phyloP scores from a whole-genome alignment of 2,797 vertebrate species.

The Dendrocincla tyrannina region DNA sequence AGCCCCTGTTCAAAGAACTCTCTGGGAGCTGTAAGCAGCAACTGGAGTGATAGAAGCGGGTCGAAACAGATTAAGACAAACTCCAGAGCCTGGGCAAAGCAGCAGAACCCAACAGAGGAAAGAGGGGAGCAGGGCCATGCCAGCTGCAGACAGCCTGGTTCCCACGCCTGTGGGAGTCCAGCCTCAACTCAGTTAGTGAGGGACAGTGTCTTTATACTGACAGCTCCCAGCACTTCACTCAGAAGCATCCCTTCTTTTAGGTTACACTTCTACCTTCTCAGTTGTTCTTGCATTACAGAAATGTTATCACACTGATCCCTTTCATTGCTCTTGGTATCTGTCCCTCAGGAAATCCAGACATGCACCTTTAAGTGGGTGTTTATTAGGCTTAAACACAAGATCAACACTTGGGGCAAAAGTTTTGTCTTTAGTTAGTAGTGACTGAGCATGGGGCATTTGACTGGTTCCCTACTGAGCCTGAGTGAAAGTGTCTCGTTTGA shows the following conservation, averaged over 20 bases:
- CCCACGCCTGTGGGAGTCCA: accelerated
- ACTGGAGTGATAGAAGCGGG: background rate
- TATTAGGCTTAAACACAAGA: background rate
- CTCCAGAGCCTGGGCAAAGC: background rate
- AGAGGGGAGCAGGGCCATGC: background rate
- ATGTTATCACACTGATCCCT: background rate
- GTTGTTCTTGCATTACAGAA: background rate
- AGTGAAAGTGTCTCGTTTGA: background rate
- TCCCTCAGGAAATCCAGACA: background rate
- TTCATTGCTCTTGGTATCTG: background rate
- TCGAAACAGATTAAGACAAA: background rate
- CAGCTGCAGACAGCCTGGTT: background rate
- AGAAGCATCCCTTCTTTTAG: background rate
- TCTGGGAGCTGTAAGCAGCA: background rate
- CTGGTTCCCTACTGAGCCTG: background rate
- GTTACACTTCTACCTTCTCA: background rate
- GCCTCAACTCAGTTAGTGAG: background rate
- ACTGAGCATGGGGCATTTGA: background rate
- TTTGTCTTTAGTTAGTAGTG: background rate
- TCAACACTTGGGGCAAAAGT: background rate
- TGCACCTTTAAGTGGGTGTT: background rate
- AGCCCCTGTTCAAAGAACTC: background rate
- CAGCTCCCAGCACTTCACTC: background rate
- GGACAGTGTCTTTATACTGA: background rate
- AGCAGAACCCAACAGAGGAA: background rate